Base-by-base conservation (phyloP, 2,797 vertebrate species). In the Gadopsis marmoratus region DNA sequence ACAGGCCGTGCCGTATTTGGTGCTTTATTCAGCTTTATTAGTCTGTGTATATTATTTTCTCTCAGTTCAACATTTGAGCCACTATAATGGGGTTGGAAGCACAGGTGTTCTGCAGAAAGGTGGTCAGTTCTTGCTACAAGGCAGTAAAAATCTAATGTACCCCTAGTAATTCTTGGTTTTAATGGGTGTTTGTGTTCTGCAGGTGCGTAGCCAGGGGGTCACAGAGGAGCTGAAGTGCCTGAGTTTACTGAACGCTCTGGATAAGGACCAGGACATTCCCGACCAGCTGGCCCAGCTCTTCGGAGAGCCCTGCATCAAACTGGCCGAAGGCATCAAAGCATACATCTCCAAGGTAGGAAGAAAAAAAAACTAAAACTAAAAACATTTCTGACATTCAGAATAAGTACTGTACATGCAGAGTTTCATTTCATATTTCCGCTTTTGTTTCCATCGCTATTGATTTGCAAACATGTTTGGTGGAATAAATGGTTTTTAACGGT, bases 281-380 rank as follows among this genome's bases (percentile, higher is more conserved):
- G 94, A 95, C 66, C 93, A 96, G 88, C 88, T 96, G 83, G 94
- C 94, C 51, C 93, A 96, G 88, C 93, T 95, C 66, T 92, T 94
- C 17, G 96, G 95, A 79, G 96, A 96, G 81, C 94, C 96, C 26
- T 97, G 97, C 92, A 95, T 97, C 91, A 96, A 96, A 73, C 91
- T 98, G 90, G 96, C 96, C 7, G 95, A 95, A 86, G 96, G 95
- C 88, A 95, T 97, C 94, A 96, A 96, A 90, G 92, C 95, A 3
- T 97, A 97, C 4, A 95, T 97, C 86, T 96, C 95, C 82, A 96
- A 95, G 94, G 96, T 97, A 1, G 26, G 26, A 26, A 26, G 26
- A 84, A 92, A 88, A 45, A 9, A 31, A 19, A 37, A 51, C 7
- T 4, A 26, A 26, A 26, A 26, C 26, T 26, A 26, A 26, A 26